Base-by-base conservation (phyloP, 2,797 vertebrate species). In the Cyprinella venusta region DNA sequence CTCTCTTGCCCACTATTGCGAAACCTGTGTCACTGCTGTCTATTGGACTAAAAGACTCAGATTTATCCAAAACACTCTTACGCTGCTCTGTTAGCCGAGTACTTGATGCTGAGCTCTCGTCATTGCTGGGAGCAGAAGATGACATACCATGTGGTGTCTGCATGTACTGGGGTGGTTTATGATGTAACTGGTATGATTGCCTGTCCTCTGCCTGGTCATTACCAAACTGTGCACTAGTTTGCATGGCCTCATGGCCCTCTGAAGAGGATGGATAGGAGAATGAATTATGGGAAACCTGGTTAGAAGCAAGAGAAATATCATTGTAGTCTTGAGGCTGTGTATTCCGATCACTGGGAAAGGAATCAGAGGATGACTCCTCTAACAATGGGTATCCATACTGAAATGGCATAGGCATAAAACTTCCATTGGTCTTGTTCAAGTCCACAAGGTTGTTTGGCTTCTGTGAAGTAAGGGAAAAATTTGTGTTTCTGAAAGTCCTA, bases 401-500 rank as follows among this genome's bases (percentile, higher is more conserved):
- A 90, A 96, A 97, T 0, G 95, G 88, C 86, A 90, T 78, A 38
- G 93, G 88, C 70, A 92, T 90, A 90, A 96, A 93, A 48, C 92
- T 19, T 24, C 84, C 2, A 26, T 89, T 82, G 0, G 91, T 72
- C 91, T 97, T 97, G 88, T 90, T 91, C 1, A 91, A 89, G 87
- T 97, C 95, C 0, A 94, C 89, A 74, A 96, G 96, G 68, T 94
- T 88, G 89, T 93, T 91, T 4, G 94, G 84, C 92, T 97, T 96
- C 80, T 95, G 91, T 74, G 93, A 92, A 10, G 94, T 88, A 86
- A 95, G 89, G 67, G 95, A 94, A 59, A 95, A 97, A 91, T 89
- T 95, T 93, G 95, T 93, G 95, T 95, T 95, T 87, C 93, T 92
- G 77, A 98, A 97, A 91, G 92, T 94, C 91, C 95, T 95, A 81